Base-by-base conservation (phyloP, 2,888 invertebrate species). In the Phragmatobia fuliginosa region DNA sequence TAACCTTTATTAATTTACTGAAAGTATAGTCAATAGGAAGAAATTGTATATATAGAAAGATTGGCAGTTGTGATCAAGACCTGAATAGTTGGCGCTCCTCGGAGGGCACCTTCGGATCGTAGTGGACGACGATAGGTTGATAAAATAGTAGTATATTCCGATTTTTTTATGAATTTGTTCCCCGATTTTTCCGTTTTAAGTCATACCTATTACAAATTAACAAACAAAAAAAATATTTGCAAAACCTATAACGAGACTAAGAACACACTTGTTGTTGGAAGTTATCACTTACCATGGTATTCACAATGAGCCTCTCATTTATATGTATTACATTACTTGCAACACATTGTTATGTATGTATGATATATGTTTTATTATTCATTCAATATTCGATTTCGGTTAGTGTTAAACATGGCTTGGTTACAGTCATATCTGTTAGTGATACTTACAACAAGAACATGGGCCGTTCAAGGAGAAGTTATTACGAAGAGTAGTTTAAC, bases 401-500 rank as follows among this genome's bases (percentile, higher is more conserved):
- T 58, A 79, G 73, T 73, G 45, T 32, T 33, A 10, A 73, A 41
- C 25, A 79, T 79, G 80, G 11, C 56, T 52, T 63, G 62, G 25
- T 32, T 36, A 16, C 61, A 52, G 21, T 18, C 33, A 45, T 68
- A 14, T 64, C 52, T 69, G 28, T 10, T 79, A 56, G 41, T 31
- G 66, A 2, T 70, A 18, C 8, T 74, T 21, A 33, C 68, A 32
- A 7, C 59, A 36, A 41, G 70, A 60, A 36, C 14, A 61, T 74
- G 58, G 28, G 4, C 6, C 10, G 21, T 21, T 38, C 21, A 38
- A 31, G 76, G 75, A 32, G 75, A 78, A 28, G 73, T 73, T 49
- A 75, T 78, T 38, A 56, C 73, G 2, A 92, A 88, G 79, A 84
- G 88, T 32, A 91, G 91, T 82, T 82, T 94, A 11, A 84, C 88